phyloP scores from a whole-genome alignment of 2,888 invertebrate species.

The Kuschelorhynchus macadamiae region DNA sequence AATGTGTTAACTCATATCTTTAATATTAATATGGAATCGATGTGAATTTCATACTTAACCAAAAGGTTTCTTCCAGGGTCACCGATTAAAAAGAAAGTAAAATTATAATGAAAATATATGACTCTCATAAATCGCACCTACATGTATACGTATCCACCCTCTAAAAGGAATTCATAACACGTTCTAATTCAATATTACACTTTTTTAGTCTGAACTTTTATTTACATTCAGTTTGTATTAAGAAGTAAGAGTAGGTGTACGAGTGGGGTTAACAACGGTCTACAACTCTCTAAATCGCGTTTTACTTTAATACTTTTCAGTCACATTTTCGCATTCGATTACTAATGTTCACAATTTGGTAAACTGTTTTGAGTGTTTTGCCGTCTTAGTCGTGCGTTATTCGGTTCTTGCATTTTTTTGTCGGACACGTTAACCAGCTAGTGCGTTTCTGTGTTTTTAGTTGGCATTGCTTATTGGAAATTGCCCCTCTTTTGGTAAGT shows the following conservation, averaged over 20 bases:
- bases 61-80: conserved; percentile 3
- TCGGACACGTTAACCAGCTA: conserved; percentile 8
- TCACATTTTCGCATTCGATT: conserved; percentile 48
- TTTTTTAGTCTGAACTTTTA: conserved; percentile 30
- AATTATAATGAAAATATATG: conserved; percentile 11
- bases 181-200: conserved; percentile 41
- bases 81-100: conserved; percentile 21
- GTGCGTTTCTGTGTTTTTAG: not conserved
- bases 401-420: conserved; percentile 7
- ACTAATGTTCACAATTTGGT: conserved; percentile 41
- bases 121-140: not conserved
- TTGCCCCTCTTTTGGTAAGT: conserved; percentile 33
- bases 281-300: conserved; percentile 43
- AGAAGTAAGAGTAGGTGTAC: conserved; percentile 48
- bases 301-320: conserved; percentile 47
- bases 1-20: too few species aligned
- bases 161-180: conserved; percentile 34
- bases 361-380: conserved; percentile 12
- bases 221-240: conserved; percentile 36
- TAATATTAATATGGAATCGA: too few species aligned
- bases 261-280: conserved; percentile 44
- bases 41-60: too few species aligned
- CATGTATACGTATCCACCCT: conserved; percentile 36
- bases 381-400: conserved; percentile 10
- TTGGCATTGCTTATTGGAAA: conserved; percentile 9